Evolutionary conservation across 2,797 vertebrate genomes (phyloP).

Genomic region (Hemibagrus guttatus): DNA sequence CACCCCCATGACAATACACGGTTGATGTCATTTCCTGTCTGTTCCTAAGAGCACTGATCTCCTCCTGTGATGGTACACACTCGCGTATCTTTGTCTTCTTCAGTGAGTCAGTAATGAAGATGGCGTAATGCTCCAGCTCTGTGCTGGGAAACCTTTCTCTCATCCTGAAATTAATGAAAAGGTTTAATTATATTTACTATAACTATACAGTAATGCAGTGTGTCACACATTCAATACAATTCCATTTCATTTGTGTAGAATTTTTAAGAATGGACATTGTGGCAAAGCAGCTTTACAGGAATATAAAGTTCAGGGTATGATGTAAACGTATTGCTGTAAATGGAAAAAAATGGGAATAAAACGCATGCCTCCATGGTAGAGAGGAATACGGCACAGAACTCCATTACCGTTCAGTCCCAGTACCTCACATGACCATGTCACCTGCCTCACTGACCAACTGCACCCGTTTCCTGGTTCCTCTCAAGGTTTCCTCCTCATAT

Average conservation of each 20-base stretch:
- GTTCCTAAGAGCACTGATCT: constrained; percentile 85
- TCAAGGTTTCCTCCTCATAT: too few relatives aligned
- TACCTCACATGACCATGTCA: not conserved
- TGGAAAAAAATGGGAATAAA: too few relatives aligned
- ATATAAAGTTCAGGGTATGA: too few relatives aligned
- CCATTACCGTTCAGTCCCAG: not conserved
- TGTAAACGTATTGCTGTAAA: too few relatives aligned
- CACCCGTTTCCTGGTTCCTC: not conserved
- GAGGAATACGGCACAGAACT: not conserved
- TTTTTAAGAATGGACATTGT: too few relatives aligned
- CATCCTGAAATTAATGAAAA: constrained; percentile 69
- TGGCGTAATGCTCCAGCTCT: constrained; percentile 84
- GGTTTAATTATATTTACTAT: not conserved
- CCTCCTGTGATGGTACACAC: constrained; percentile 90
- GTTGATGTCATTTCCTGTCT: constrained; percentile 91
- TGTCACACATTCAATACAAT: too few relatives aligned
- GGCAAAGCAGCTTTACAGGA: too few relatives aligned
- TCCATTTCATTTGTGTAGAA: too few relatives aligned
- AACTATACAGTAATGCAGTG: not conserved
- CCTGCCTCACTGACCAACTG: not conserved
- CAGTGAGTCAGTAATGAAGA: constrained; percentile 85
- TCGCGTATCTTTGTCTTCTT: constrained; percentile 88
- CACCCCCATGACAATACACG: constrained; percentile 91
- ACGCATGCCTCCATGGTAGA: too few relatives aligned
- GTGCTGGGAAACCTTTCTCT: constrained; percentile 83